Base-by-base conservation (phyloP, 2,888 invertebrate species). In the Eumacrocentrus americanus region DNA sequence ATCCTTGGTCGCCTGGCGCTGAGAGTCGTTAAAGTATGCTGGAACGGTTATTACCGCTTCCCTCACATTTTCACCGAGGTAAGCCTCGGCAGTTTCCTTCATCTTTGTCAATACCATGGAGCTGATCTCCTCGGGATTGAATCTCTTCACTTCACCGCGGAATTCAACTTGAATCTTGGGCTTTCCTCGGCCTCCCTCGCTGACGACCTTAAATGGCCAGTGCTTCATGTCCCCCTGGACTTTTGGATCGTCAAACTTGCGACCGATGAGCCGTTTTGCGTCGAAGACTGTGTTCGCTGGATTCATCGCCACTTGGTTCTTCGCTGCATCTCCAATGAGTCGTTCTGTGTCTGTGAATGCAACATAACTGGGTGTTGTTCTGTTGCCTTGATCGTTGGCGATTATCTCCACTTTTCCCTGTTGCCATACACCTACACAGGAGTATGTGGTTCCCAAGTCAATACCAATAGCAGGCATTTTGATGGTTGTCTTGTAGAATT, bases 311-410 rank as follows among this genome's bases (percentile, higher is more conserved):
- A 89, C 90, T 82, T 93, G 93, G 79, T 91, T 92, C n/a, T n/a
- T n/a, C n/a, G n/a, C n/a, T n/a, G n/a, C n/a, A n/a, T n/a, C n/a
- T n/a, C n/a, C n/a, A n/a, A n/a, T n/a, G n/a, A n/a, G n/a, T n/a
- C n/a, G n/a, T n/a, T n/a, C n/a, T n/a, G n/a, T n/a, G n/a, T n/a
- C 81, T 92, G 91, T 92, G 79, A 94, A 94, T 4, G 92, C 92
- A 53, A 94, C 93, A 81, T 92, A 94, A 66, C 91, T 91, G 50
- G 94, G 93, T 50, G 93, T 94, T 11, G 92, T 93, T 52, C 93
- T 83, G 80, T 94, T 94, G 63, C 93, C 94, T 81, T 93, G 92
- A 77, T 93, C 92, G 77, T 94, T 94, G 61, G 94, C 91, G 75
- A 94, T 92, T 77, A 91, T 91, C 77, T 91, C 91, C 62, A 91